A percentile compares a stretch with the other conserved stretches of the same genome.
phyloP scores from a whole-genome alignment of 2,797 vertebrate genomes.

The Uromys caudimaculatus region DNA sequence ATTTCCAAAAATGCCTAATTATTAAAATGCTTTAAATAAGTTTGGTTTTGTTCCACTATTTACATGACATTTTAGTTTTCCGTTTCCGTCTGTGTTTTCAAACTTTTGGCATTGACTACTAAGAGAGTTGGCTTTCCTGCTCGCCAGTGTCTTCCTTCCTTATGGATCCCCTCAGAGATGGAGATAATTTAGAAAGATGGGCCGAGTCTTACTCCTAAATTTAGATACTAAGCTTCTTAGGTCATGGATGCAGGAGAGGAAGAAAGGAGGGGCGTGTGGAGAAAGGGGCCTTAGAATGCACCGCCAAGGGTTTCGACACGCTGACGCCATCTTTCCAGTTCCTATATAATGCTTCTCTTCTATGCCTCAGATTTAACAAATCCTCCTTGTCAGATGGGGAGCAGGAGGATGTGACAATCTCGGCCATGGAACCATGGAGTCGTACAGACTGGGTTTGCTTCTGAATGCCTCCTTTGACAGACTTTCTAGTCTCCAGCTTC shows the following conservation, averaged over 20 bases:
- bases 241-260: neutral
- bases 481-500: neutral
- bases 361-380: neutral
- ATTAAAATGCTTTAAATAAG: conserved; percentile 37
- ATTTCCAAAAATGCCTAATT: conserved; percentile 55
- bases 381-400: neutral
- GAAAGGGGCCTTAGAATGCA: neutral
- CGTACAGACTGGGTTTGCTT: neutral
- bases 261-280: neutral
- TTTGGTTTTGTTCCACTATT: conserved; percentile 51
- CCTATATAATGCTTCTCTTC: neutral
- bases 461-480: neutral
- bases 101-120: conserved; percentile 40
- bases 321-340: neutral
- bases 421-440: neutral
- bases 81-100: conserved; percentile 41
- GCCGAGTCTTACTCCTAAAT: neutral
- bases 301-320: neutral
- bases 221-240: neutral
- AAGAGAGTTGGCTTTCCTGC: neutral
- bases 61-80: conserved; percentile 8
- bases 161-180: neutral
- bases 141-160: neutral
- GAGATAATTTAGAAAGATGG: neutral
- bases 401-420: neutral